phyloP scores from a whole-genome alignment of 2,797 vertebrate genomes.

The Prunella strophiata region DNA sequence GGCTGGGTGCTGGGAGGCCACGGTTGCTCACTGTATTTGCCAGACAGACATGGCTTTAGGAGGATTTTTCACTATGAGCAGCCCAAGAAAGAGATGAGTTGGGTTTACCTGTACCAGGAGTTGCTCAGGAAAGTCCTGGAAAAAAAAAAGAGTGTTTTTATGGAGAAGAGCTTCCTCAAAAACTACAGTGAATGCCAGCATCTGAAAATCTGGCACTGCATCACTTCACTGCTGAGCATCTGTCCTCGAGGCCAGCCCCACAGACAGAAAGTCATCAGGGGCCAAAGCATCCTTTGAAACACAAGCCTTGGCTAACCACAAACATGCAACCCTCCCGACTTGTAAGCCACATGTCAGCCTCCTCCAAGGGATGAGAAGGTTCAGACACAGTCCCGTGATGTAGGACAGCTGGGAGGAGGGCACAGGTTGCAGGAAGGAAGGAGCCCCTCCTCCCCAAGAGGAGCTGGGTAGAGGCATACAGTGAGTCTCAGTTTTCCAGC shows the following conservation, averaged over 20 bases:
- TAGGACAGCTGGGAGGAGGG: not conserved
- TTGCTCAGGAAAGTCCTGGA: not conserved
- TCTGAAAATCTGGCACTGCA: not conserved
- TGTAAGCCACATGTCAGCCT: not conserved
- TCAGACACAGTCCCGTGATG: not conserved
- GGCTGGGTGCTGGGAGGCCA: conserved; percentile 11
- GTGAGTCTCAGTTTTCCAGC: not conserved
- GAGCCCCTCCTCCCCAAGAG: not conserved
- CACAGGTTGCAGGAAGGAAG: not conserved
- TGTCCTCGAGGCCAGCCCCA: conserved; percentile 13
- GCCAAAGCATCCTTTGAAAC: conserved; percentile 38
- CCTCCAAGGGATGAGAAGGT: not conserved
- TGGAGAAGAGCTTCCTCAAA: not conserved
- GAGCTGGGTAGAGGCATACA: not conserved
- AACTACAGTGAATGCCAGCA: not conserved
- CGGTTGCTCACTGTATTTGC: not conserved
- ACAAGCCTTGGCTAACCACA: conserved; percentile 52
- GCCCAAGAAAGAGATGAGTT: not conserved
- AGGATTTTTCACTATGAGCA: not conserved
- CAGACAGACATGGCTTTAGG: not conserved
- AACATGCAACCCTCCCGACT: not conserved
- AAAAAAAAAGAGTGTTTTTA: not conserved
- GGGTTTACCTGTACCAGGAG: not conserved
- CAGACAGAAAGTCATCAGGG: conserved; percentile 23
- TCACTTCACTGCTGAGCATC: not conserved